Conservation (phyloP, 2,113 vertebrate genomes). For the Apodemus speciosus region DNA sequence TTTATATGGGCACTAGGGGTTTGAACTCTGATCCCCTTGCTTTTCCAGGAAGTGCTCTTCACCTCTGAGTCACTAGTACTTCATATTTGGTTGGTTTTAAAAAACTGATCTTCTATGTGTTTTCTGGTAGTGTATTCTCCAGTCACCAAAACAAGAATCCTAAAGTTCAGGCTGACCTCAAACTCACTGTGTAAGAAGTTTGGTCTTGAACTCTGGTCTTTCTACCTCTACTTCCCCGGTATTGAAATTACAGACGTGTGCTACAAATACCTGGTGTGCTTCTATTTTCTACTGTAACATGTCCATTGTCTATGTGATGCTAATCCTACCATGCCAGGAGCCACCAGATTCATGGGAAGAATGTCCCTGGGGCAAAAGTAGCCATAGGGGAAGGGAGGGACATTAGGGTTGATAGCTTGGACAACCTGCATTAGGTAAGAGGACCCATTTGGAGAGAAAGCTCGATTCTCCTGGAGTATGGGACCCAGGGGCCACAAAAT, state of each 20-base stretch:
- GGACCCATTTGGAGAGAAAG: conserved; percentile 63
- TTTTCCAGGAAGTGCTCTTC: background rate
- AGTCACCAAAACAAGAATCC: background rate
- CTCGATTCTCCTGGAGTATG: conserved; percentile 67
- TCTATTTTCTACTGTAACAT: background rate
- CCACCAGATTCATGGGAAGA: background rate
- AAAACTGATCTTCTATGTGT: background rate
- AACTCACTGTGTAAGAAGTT: background rate
- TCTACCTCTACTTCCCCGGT: background rate
- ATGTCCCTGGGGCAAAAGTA: background rate
- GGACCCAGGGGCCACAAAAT: conserved; percentile 57
- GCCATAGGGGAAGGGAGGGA: conserved; percentile 73
- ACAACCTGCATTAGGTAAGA: conserved; percentile 47
- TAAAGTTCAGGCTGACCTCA: background rate
- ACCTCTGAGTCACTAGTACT: background rate
- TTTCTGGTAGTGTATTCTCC: background rate
- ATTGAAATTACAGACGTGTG: background rate
- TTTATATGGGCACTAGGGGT: background rate
- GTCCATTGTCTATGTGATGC: background rate
- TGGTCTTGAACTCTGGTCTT: background rate
- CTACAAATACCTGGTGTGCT: background rate
- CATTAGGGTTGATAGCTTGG: conserved; percentile 71
- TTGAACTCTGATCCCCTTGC: background rate
- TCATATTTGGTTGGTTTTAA: background rate
- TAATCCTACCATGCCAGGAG: background rate